Evolutionary conservation across 2,797 vertebrate genomes (phyloP).

Genomic region (Poecilia picta): DNA sequence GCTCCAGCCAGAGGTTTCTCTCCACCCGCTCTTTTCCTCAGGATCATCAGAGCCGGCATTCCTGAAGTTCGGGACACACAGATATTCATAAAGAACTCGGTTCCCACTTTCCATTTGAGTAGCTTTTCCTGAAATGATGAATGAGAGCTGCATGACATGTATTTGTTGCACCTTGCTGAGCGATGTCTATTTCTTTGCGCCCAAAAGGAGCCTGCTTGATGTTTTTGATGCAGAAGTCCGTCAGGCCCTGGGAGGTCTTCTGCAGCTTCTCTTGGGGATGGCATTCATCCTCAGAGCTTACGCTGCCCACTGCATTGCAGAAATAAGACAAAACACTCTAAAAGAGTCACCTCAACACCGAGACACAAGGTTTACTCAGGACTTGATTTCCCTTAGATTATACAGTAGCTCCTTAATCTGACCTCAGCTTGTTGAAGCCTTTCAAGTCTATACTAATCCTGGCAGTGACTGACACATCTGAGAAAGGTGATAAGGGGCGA

Average conservation of each 20-base stretch:
- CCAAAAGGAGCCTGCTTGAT: constrained; percentile 91
- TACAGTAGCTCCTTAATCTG: not conserved
- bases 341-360: not conserved
- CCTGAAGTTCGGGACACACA: constrained; percentile 72
- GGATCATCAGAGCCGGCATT: constrained; percentile 92
- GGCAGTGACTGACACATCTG: constrained; percentile 19
- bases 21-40: constrained; percentile 89
- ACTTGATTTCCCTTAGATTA: not conserved
- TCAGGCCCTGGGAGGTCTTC: constrained; percentile 86
- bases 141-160: not conserved
- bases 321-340: not conserved
- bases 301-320: constrained; percentile 76
- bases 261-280: constrained; percentile 88
- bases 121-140: not conserved
- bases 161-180: constrained; percentile 83
- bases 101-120: not conserved
- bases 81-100: not conserved
- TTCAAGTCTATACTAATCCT: constrained; percentile 43
- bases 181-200: constrained; percentile 90
- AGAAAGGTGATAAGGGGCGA: constrained; percentile 40
- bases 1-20: constrained; percentile 92
- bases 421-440: constrained; percentile 9
- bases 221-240: constrained; percentile 93
- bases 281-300: constrained; percentile 87
- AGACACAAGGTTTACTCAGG: not conserved